Conservation (phyloP, 2,888 invertebrate genomes). For the Leptodirus hochenwartii region DNA sequence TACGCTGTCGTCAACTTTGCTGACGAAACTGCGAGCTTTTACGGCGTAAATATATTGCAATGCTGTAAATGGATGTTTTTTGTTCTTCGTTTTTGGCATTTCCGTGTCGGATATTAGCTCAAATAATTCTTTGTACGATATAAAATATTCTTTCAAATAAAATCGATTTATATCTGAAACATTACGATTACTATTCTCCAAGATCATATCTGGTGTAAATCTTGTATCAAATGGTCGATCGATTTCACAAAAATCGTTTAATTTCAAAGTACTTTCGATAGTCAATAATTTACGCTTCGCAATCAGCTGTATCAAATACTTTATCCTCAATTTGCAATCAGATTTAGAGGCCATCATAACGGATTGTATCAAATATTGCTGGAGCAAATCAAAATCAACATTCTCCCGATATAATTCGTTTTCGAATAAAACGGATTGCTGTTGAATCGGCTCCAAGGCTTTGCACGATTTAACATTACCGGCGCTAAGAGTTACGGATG, state of each 20-base stretch:
- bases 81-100: constrained; percentile 1
- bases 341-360: constrained; percentile 24
- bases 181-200: too few relatives aligned
- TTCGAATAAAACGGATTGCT: constrained; percentile 30
- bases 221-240: too few relatives aligned
- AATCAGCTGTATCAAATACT: too few relatives aligned
- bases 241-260: too few relatives aligned
- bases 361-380: constrained; percentile 24
- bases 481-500: constrained; percentile 24
- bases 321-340: constrained; percentile 22
- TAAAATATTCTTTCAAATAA: too few relatives aligned
- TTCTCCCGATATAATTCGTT: too few relatives aligned
- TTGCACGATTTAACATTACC: constrained; percentile 33
- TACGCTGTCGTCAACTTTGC: constrained; percentile 34
- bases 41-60: constrained; percentile 29
- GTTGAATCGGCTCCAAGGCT: constrained; percentile 31
- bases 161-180: too few relatives aligned
- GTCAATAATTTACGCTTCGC: too few relatives aligned
- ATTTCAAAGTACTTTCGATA: too few relatives aligned
- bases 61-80: constrained; percentile 27
- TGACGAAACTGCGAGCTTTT: constrained; percentile 25
- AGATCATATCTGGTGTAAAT: too few relatives aligned
- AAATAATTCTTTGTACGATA: too few relatives aligned
- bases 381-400: constrained; percentile 3
- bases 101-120: constrained; percentile 6